Conservation (phyloP, 2,888 invertebrate genomes). For the Eupithecia subumbrata region DNA sequence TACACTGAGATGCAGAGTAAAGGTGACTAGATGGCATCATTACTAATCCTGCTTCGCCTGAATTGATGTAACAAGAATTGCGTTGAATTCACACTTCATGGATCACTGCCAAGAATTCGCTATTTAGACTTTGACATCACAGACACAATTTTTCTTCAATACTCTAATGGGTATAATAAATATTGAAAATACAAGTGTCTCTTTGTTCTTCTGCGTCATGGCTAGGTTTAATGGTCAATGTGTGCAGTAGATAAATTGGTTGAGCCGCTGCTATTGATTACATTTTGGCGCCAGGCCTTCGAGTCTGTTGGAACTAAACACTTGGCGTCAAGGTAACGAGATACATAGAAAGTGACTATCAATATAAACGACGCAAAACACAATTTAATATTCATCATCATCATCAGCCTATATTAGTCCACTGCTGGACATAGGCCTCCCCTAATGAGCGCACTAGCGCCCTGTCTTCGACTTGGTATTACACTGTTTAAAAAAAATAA, state of each 20-base stretch:
- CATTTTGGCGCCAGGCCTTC: conserved; percentile 1
- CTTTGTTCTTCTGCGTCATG: conserved; percentile 8
- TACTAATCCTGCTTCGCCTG: conserved; percentile 25
- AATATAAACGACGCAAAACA: background rate
- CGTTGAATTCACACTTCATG: conserved; percentile 34
- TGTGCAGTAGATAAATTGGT: background rate
- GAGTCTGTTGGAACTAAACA: no score
- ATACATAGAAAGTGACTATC: no score
- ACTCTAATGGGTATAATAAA: conserved; percentile 30
- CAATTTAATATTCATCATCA: no score
- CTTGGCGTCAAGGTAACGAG: no score
- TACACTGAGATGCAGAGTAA: background rate
- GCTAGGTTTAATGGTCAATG: background rate
- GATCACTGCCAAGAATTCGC: conserved; percentile 31
- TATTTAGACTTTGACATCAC: conserved; percentile 36
- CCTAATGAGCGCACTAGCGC: no score
- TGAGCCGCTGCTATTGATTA: background rate
- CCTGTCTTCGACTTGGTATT: no score
- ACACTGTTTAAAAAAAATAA: no score
- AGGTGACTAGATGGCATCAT: conserved; percentile 29
- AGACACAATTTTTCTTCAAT: conserved; percentile 28
- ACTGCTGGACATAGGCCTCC: no score
- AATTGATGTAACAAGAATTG: conserved; percentile 37
- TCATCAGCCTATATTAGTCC: no score
- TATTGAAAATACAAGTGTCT: conserved; percentile 20